Conservation (phyloP, 2,797 vertebrate genomes). For the Enteromius anoplus region DNA sequence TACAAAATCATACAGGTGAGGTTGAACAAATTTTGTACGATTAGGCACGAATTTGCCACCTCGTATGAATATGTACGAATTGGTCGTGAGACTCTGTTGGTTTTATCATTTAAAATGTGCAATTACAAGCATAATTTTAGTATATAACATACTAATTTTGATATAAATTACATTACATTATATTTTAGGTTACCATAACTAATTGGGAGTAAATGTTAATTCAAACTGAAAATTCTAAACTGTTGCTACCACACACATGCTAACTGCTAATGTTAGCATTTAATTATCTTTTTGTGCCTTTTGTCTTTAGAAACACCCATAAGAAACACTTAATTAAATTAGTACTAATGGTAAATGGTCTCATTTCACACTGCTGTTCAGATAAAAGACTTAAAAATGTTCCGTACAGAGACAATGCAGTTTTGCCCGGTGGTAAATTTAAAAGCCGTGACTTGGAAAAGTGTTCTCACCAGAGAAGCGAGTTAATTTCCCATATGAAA, state of each 20-base stretch:
- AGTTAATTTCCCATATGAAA: slow-evolving; percentile 54
- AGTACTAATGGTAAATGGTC: slow-evolving; percentile 8
- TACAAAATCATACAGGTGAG: no score
- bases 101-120: neutral
- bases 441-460: slow-evolving; percentile 37
- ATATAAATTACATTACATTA: neutral
- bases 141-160: neutral
- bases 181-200: neutral
- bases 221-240: neutral
- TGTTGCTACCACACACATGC: neutral
- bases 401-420: neutral
- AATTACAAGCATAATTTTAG: neutral
- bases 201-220: neutral
- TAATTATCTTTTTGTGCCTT: neutral
- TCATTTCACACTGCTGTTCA: neutral
- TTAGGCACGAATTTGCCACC: no score
- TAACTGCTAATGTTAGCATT: slow-evolving; percentile 18
- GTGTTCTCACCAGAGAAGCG: slow-evolving; percentile 36
- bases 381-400: slow-evolving; percentile 8
- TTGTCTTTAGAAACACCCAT: neutral
- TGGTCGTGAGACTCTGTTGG: no score
- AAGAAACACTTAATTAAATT: neutral
- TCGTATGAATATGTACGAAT: no score
- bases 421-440: slow-evolving; percentile 23
- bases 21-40: no score